These are phyloP conservation scores for Homarus americanus DNA, from an alignment of 1,140 invertebrate species.

Conservation along the genomic window DNA sequence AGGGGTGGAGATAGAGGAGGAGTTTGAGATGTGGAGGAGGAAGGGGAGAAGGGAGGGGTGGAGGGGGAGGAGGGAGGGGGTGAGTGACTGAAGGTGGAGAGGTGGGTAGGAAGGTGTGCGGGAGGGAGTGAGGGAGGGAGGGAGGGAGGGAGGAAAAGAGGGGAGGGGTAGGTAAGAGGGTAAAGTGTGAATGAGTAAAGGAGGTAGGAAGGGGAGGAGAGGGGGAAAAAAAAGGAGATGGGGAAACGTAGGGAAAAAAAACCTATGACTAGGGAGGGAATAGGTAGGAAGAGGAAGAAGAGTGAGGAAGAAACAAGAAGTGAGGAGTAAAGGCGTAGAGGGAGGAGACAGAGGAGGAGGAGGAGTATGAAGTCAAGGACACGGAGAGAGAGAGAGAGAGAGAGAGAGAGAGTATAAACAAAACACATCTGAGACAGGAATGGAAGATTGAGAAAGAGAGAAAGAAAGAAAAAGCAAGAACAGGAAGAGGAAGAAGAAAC, in stretches of 20 bases:
- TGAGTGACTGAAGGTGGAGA: background rate
- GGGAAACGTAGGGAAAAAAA: no score
- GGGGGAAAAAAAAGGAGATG: no score
- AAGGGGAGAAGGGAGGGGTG: background rate
- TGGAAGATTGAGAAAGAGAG: background rate
- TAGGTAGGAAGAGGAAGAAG: no score
- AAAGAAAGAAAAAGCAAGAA: background rate
- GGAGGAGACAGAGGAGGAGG: background rate
- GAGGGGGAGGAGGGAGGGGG: constrained; percentile 13
- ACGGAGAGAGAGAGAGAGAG: constrained; percentile 10
- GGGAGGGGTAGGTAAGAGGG: no score
- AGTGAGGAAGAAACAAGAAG: no score
- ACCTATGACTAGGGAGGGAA: no score
- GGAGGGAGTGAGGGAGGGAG: no score
- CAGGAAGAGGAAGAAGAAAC: background rate
- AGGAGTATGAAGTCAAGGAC: background rate
- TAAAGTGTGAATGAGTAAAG: no score
- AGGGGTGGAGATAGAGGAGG: background rate
- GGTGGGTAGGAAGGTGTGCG: background rate
- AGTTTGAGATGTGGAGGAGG: background rate
- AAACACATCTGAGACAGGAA: background rate
- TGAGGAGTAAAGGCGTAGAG: background rate
- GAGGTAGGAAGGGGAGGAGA: no score
- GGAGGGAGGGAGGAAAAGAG: no score
- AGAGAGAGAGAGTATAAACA: background rate